A percentile compares a stretch with the other conserved stretches of the same genome.
Conservation (phyloP, 2,888 invertebrate species). For the Drosophila infuscata region DNA sequence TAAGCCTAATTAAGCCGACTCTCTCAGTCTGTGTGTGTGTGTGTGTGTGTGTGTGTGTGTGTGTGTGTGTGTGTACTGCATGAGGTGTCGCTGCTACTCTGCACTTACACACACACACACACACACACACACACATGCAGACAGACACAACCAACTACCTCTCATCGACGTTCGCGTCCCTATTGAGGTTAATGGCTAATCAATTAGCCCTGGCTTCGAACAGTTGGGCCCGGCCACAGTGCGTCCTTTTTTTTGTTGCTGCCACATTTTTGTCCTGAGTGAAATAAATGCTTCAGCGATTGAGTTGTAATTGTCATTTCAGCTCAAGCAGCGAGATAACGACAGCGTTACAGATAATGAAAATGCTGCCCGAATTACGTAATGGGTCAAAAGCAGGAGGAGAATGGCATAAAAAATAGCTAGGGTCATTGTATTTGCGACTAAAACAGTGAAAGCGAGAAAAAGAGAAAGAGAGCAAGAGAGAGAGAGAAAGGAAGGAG, state of each 20-base stretch:
- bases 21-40: slow-evolving; percentile 17
- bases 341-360: slow-evolving; percentile 27
- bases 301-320: slow-evolving; percentile 73
- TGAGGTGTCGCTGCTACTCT: slow-evolving; percentile 58
- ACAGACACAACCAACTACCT: slow-evolving; percentile 5
- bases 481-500: background rate
- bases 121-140: background rate
- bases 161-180: slow-evolving; percentile 32
- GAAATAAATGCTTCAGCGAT: slow-evolving; percentile 59
- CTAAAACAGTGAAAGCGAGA: background rate
- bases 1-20: slow-evolving; percentile 75
- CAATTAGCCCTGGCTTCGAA: slow-evolving; percentile 60
- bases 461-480: background rate
- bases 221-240: slow-evolving; percentile 44
- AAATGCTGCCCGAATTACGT: slow-evolving; percentile 47
- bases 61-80: slow-evolving; percentile 22
- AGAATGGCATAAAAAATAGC: background rate
- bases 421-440: background rate
- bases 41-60: slow-evolving; percentile 15
- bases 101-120: slow-evolving; percentile 32
- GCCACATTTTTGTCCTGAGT: slow-evolving; percentile 11
- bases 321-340: slow-evolving; percentile 36
- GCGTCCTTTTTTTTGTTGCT: slow-evolving; percentile 6
- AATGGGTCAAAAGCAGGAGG: slow-evolving; percentile 14
- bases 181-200: slow-evolving; percentile 78